phyloP scores from a whole-genome alignment of 2,113 vertebrate genomes.

The rabbit (Oryctolagus cuniculus) region DNA sequence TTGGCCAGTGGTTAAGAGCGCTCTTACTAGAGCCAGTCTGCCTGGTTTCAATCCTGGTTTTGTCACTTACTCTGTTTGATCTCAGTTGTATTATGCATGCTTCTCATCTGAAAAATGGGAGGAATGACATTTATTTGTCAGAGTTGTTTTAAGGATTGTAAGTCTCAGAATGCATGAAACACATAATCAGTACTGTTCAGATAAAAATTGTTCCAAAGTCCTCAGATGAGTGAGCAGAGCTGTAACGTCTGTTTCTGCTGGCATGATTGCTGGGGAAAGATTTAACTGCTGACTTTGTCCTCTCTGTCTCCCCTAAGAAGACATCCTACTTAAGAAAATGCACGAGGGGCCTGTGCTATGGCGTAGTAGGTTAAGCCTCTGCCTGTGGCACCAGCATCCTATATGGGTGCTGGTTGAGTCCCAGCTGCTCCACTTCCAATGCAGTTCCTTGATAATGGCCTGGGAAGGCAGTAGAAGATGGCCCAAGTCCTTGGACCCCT shows the following conservation, averaged over 20 bases:
- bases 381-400: too few species aligned
- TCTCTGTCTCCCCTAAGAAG: constrained; percentile 23
- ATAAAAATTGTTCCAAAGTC: background rate
- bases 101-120: background rate
- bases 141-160: background rate
- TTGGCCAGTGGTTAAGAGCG: background rate
- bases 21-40: background rate
- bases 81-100: background rate
- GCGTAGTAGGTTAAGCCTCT: too few species aligned
- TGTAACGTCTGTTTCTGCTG: background rate
- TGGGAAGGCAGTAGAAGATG: too few species aligned
- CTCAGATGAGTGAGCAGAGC: background rate
- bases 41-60: background rate
- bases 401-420: too few species aligned
- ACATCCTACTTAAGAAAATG: constrained; percentile 40
- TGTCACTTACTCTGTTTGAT: background rate
- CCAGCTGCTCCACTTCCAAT: too few species aligned
- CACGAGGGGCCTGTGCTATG: background rate
- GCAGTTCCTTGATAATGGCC: too few species aligned
- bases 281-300: constrained; percentile 38
- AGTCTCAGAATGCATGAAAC: constrained; percentile 9
- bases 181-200: background rate
- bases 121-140: background rate
- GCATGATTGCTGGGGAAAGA: background rate
- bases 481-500: too few species aligned